Base-by-base conservation (phyloP, 2,113 vertebrate genomes). In the Odobenus rosmarus region DNA sequence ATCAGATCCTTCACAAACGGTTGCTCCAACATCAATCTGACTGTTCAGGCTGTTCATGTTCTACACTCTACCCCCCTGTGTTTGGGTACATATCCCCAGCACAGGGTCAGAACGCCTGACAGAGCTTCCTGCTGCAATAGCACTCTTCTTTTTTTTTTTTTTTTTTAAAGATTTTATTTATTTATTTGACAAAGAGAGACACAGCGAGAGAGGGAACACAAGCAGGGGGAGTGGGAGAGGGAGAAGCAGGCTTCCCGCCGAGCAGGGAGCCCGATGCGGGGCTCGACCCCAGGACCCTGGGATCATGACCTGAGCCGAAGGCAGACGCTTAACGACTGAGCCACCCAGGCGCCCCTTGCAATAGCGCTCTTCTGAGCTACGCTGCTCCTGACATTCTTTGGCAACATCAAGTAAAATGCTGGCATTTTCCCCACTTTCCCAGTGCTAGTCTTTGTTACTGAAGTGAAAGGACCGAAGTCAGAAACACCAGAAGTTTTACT, bases 11-110 rank as follows among this genome's bases (percentile, higher is more conserved):
- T 49, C 46, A 39, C 39, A 33, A 23, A 21, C 0, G 21, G 13
- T 3, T 12, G 33, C 1, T 23, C 19, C 12, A 1, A 0, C 5
- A 8, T 21, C 55, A 26, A 13, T 1, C 21, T 23, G 39, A 16
- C 9, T 2, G 3, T 19, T 7, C 12, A 1, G 14, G 33, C 5
- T 23, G 19, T 21, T 14, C 2, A 1, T 0, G 23, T 0, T 26
- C 59, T 49, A 24, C 10, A 4, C 11, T 28, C 53, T 7, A 39
- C 31, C 2, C 51, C 11, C 11, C 1, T 1, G 1, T n/a, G 12
- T 24, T 9, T 39, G 33, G 14, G 39, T 12, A 15, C 39, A 15
- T 28, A 0, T n/a, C 19, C 42, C 7, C 33, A 26, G n/a, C 14
- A 12, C 0, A 4, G 74, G 71, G 16, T 86, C 46, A 64, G 51